A percentile compares a stretch with the other conserved stretches of the same genome.
These are phyloP conservation scores for Melinaea menophilus DNA, from an alignment of 2,888 invertebrate species.

Conservation along the genomic window DNA sequence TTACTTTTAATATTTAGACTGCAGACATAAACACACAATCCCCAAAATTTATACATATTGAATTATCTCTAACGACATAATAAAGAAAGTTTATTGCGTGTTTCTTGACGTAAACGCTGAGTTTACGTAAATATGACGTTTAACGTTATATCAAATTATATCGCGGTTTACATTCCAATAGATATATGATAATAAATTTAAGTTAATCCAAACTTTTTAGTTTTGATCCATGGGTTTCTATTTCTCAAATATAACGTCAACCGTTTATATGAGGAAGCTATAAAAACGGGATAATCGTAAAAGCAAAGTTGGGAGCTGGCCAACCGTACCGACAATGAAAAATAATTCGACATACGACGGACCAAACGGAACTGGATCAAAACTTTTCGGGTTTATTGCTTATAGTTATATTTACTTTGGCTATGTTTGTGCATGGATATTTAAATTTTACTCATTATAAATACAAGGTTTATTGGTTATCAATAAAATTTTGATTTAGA, in stretches of 20 bases:
- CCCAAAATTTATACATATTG: no score
- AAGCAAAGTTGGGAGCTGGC: conserved; percentile 67
- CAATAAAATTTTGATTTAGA: no score
- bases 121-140: no score
- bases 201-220: conserved; percentile 29
- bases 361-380: conserved; percentile 42
- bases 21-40: no score
- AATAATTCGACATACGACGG: conserved; percentile 63
- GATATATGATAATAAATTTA: conserved; percentile 4
- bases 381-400: conserved; percentile 47
- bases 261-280: conserved; percentile 73
- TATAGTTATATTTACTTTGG: conserved; percentile 38
- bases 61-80: no score
- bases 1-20: no score
- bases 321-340: conserved; percentile 68
- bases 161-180: no score
- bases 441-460: neutral
- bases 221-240: conserved; percentile 34
- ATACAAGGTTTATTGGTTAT: neutral
- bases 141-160: no score
- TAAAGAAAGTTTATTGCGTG: no score
- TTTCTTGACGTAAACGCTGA: no score
- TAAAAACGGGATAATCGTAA: conserved; percentile 74
- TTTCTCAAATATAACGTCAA: conserved; percentile 52
- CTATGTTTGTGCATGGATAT: conserved; percentile 17